Evolutionary conservation across 2,888 invertebrate genomes (phyloP).

Genomic region (Hecatera dysodea): DNA sequence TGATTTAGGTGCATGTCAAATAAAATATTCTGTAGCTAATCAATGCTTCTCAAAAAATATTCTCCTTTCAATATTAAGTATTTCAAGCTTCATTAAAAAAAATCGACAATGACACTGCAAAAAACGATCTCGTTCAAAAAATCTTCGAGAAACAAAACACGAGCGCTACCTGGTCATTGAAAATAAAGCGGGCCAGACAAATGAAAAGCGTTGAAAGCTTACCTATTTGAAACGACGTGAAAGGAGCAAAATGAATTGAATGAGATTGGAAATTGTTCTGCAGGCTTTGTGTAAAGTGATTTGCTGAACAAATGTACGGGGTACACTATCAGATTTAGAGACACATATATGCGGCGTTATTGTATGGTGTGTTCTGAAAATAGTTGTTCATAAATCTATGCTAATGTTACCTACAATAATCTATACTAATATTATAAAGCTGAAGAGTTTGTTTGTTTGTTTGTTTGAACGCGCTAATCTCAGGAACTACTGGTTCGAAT

Average conservation of each 20-base stretch:
- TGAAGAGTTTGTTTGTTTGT: too few species aligned
- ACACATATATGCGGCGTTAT: neutral
- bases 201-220: conserved; percentile 58
- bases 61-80: too few species aligned
- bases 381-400: too few species aligned
- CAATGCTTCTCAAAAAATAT: too few species aligned
- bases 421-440: too few species aligned
- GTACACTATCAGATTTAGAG: conserved; percentile 22
- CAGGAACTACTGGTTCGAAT: too few species aligned
- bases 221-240: conserved; percentile 52
- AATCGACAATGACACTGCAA: neutral
- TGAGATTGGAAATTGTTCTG: conserved; percentile 57
- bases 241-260: conserved; percentile 58
- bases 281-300: conserved; percentile 61
- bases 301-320: conserved; percentile 50
- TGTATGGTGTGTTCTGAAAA: neutral
- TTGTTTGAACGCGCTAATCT: too few species aligned
- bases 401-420: too few species aligned
- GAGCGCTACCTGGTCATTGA: conserved; percentile 27
- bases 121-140: neutral
- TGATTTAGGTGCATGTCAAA: too few species aligned
- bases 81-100: too few species aligned
- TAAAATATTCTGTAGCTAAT: too few species aligned
- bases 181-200: conserved; percentile 51
- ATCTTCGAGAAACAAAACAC: conserved; percentile 19